These are phyloP conservation scores for Pollenia amentaria DNA, from an alignment of 2,888 invertebrate genomes.

Conservation along the genomic window DNA sequence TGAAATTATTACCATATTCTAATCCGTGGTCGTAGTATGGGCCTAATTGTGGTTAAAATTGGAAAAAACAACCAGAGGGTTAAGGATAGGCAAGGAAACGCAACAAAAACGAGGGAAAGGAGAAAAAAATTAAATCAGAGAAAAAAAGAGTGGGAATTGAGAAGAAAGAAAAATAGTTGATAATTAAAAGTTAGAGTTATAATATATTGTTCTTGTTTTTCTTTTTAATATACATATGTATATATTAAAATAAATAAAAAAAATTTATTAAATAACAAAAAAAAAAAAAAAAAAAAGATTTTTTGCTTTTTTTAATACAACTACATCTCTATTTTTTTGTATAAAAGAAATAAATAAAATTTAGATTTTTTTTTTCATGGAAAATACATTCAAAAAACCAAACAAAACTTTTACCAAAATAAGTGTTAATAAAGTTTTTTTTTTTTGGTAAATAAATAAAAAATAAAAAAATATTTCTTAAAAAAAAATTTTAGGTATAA, in stretches of 20 bases:
- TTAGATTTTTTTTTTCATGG: constrained; percentile 28
- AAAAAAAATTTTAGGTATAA: too few species aligned
- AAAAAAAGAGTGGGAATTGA: constrained; percentile 29
- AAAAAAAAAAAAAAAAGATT: too few species aligned
- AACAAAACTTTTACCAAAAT: constrained; percentile 33
- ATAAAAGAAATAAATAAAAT: constrained; percentile 25
- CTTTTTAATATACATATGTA: constrained; percentile 3
- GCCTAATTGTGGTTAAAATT: constrained; percentile 86
- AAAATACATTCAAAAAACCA: constrained; percentile 49
- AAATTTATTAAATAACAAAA: not conserved
- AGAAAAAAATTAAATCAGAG: constrained; percentile 21
- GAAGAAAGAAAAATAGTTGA: constrained; percentile 69
- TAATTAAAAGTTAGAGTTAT: constrained; percentile 68
- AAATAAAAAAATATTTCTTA: not conserved
- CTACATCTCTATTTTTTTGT: constrained; percentile 34
- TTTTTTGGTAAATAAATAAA: constrained; percentile 17
- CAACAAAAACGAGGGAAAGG: constrained; percentile 41
- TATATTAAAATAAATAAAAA: constrained; percentile 9
- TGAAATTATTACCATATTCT: constrained; percentile 93
- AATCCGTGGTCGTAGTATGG: constrained; percentile 95
- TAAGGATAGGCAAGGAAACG: constrained; percentile 18
- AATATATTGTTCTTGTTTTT: constrained; percentile 44
- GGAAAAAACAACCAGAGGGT: constrained; percentile 51
- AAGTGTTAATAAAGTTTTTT: constrained; percentile 22
- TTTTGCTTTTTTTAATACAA: constrained; percentile 19